Evolutionary conservation across 2,797 vertebrate species (phyloP).

Genomic region (Atherinosoma microstoma): DNA sequence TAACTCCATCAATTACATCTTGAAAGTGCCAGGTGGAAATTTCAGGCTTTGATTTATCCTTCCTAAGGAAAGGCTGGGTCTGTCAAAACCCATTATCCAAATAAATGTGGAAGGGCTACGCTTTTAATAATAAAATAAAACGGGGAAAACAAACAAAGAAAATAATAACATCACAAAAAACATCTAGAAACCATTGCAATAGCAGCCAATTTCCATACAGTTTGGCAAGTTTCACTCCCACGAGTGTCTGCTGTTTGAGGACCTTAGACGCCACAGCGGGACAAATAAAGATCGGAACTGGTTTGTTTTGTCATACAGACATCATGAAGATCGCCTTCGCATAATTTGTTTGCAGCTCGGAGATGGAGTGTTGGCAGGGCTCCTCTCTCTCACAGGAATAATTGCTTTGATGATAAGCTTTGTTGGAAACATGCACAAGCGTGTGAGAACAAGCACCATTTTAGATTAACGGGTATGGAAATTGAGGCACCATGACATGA

Average conservation of each 20-base stretch:
- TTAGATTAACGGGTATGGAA: constrained; percentile 60
- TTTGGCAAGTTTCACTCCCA: constrained; percentile 15
- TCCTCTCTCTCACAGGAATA: constrained; percentile 69
- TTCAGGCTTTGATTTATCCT: constrained; percentile 46
- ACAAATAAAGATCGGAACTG: constrained; percentile 55
- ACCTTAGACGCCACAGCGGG: constrained; percentile 36
- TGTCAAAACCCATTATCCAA: constrained; percentile 55
- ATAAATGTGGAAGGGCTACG: constrained; percentile 22
- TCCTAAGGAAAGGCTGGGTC: constrained; percentile 29
- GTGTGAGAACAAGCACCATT: constrained; percentile 68
- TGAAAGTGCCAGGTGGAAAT: constrained; percentile 52
- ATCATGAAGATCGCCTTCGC: constrained; percentile 62
- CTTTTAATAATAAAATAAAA: constrained; percentile 35
- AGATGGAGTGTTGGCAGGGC: constrained; percentile 68
- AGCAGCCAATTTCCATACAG: constrained; percentile 11
- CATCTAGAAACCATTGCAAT: constrained; percentile 21
- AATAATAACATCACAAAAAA: neutral
- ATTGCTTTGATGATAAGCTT: constrained; percentile 79
- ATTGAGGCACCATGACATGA: constrained; percentile 35
- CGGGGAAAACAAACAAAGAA: constrained; percentile 18
- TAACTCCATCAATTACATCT: constrained; percentile 52
- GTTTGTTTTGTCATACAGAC: constrained; percentile 61
- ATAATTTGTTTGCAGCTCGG: constrained; percentile 74
- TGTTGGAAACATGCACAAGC: constrained; percentile 57
- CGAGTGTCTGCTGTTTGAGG: constrained; percentile 38